Conservation (phyloP, 2,888 invertebrate species). For the Chesias legatella region DNA sequence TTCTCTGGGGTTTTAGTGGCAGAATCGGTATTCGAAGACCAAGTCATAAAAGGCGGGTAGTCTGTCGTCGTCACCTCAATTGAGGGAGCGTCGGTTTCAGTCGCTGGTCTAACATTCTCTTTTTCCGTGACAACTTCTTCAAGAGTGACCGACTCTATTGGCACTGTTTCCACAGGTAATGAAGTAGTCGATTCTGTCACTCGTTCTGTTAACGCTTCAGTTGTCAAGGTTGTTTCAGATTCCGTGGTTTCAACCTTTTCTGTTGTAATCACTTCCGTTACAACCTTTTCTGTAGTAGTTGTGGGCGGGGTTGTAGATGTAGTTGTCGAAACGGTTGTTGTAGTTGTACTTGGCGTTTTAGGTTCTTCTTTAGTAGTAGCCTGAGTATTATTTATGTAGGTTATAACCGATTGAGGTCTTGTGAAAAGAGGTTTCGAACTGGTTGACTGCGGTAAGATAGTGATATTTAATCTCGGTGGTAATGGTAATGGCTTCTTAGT, state of each 20-base stretch:
- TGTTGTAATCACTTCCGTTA: slow-evolving; percentile 33
- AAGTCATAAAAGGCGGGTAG: slow-evolving; percentile 71
- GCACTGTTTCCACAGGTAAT: slow-evolving; percentile 10
- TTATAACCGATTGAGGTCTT: slow-evolving; percentile 58
- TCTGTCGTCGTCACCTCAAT: slow-evolving; percentile 42
- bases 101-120: slow-evolving; percentile 42
- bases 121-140: slow-evolving; percentile 36
- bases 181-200: slow-evolving; percentile 23
- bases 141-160: slow-evolving; percentile 27
- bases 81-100: slow-evolving; percentile 39
- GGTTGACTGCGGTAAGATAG: slow-evolving; percentile 65
- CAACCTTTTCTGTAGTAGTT: slow-evolving; percentile 15
- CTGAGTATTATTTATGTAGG: slow-evolving; percentile 60
- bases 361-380: slow-evolving; percentile 34
- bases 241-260: slow-evolving; percentile 9
- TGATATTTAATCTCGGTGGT: slow-evolving; percentile 70
- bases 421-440: slow-evolving; percentile 62
- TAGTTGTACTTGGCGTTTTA: slow-evolving; percentile 27
- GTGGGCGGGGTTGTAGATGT: slow-evolving; percentile 35
- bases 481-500: slow-evolving; percentile 65
- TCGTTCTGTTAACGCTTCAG: slow-evolving; percentile 18
- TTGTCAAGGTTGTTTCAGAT: slow-evolving; percentile 27
- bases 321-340: slow-evolving; percentile 33
- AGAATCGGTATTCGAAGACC: slow-evolving; percentile 64
- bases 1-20: slow-evolving; percentile 50